Conservation (phyloP, 2,113 vertebrate species). For the Pseudolaguvia tuberculata region DNA sequence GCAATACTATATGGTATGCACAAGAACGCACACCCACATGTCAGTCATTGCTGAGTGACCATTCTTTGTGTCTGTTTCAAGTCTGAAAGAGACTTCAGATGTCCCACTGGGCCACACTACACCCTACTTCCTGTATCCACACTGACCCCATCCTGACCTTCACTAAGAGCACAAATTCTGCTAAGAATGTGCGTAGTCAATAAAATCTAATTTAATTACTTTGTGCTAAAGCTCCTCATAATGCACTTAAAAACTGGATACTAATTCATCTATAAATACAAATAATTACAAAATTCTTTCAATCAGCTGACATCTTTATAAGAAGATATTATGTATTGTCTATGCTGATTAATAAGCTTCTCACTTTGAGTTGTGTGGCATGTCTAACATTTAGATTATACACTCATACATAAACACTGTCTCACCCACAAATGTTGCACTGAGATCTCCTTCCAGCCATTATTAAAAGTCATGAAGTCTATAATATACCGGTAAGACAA, state of each 20-base stretch:
- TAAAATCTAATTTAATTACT: background rate
- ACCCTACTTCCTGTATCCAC: slow-evolving; percentile 37
- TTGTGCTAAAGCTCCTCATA: background rate
- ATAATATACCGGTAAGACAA: slow-evolving; percentile 26
- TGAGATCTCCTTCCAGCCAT: no score
- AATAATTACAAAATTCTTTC: background rate
- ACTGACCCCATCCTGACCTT: slow-evolving; percentile 38
- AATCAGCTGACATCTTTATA: slow-evolving; percentile 4
- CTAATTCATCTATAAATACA: background rate
- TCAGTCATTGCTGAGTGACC: slow-evolving; percentile 32
- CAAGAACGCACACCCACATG: slow-evolving; percentile 12
- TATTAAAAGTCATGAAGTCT: no score
- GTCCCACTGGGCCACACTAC: slow-evolving; percentile 21
- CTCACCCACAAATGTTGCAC: slow-evolving; percentile 22
- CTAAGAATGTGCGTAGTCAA: background rate
- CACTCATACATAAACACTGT: slow-evolving; percentile 23
- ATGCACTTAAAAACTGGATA: slow-evolving; percentile 4
- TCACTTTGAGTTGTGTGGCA: slow-evolving; percentile 9
- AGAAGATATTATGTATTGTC: slow-evolving; percentile 4
- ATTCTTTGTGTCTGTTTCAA: slow-evolving; percentile 40
- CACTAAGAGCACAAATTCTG: background rate
- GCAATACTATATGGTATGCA: background rate
- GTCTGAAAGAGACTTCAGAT: slow-evolving; percentile 44
- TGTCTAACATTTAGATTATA: slow-evolving; percentile 31
- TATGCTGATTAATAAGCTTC: background rate